These are phyloP conservation scores for Acromyrmex heyeri DNA, from an alignment of 1,140 invertebrate genomes.

Conservation along the genomic window DNA sequence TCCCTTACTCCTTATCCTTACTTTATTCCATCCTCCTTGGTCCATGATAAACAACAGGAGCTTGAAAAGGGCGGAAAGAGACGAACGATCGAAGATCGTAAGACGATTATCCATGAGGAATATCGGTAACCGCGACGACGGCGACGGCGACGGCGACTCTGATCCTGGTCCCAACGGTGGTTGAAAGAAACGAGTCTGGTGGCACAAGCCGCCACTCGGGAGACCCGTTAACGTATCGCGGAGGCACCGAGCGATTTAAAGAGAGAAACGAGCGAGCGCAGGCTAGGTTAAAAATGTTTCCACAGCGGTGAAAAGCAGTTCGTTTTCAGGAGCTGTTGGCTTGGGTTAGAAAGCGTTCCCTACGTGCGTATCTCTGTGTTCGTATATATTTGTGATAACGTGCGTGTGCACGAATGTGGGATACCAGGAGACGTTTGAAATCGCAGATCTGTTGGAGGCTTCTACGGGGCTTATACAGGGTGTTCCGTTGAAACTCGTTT, in stretches of 20 bases:
- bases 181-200: constrained; percentile 60
- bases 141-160: constrained; percentile 26
- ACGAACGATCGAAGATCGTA: constrained; percentile 61
- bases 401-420: not conserved
- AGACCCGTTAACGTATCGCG: constrained; percentile 75
- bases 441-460: constrained; percentile 9
- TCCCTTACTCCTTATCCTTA: constrained; percentile 12
- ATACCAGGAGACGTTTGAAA: constrained; percentile 27
- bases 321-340: constrained; percentile 62
- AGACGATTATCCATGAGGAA: constrained; percentile 69
- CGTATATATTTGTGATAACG: not conserved
- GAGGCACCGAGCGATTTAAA: constrained; percentile 76
- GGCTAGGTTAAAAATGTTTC: constrained; percentile 79
- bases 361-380: not conserved
- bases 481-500: not conserved
- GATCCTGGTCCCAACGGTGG: constrained; percentile 47
- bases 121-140: constrained; percentile 61
- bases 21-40: constrained; percentile 19
- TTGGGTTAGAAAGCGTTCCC: not conserved
- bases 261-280: constrained; percentile 73
- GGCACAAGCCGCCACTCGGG: constrained; percentile 40
- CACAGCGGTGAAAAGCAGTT: constrained; percentile 67
- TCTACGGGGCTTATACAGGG: not conserved
- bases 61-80: not conserved
- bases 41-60: constrained; percentile 29